These are phyloP conservation scores for Lasioglossum leucozonium DNA, from an alignment of 2,888 invertebrate genomes.

Conservation along the genomic window DNA sequence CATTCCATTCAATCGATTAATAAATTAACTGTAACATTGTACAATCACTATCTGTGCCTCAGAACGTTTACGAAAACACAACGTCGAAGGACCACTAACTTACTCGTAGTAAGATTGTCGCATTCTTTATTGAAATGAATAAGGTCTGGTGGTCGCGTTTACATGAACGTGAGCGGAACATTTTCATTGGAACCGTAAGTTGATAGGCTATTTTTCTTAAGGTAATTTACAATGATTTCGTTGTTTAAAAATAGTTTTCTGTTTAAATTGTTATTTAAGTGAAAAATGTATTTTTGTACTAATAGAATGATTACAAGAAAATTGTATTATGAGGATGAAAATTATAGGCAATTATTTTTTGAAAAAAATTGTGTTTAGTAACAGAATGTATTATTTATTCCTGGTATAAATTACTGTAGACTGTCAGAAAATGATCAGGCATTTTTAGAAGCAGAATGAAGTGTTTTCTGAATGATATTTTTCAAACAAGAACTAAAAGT, in stretches of 20 bases:
- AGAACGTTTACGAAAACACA: background rate
- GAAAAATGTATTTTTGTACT: too few species aligned
- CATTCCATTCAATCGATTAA: slow-evolving; percentile 25
- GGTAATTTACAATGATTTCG: background rate
- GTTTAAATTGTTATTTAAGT: too few species aligned
- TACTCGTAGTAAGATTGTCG: background rate
- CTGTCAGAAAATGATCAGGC: background rate
- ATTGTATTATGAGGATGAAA: too few species aligned
- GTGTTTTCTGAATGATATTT: background rate
- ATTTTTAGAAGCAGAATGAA: background rate
- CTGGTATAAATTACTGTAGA: background rate
- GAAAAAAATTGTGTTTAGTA: too few species aligned
- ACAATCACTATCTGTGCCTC: background rate
- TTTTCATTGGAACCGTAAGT: background rate
- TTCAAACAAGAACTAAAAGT: too few species aligned
- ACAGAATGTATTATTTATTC: background rate
- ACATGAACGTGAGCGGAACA: background rate
- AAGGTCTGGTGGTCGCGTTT: background rate
- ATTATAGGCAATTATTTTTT: too few species aligned
- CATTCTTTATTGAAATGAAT: background rate
- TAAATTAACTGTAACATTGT: slow-evolving; percentile 25
- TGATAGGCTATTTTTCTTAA: background rate
- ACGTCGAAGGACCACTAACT: slow-evolving; percentile 18
- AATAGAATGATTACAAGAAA: too few species aligned
- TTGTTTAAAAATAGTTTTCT: too few species aligned